Evolutionary conservation across 1,140 invertebrate species (phyloP).

Genomic region (Nymphalis io): DNA sequence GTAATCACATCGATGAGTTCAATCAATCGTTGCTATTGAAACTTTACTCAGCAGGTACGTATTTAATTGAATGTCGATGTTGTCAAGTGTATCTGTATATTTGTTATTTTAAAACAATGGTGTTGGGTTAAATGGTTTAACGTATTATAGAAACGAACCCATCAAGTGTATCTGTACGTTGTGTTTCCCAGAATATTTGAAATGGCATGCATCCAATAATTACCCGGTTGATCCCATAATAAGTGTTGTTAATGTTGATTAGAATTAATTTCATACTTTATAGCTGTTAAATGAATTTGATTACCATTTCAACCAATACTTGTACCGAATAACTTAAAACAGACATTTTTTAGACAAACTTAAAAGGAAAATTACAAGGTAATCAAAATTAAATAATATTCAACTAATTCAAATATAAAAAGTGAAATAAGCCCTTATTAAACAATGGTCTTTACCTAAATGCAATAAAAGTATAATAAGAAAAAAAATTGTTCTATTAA

Average conservation of each 20-base stretch:
- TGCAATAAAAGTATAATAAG: no score
- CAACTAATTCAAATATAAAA: not conserved
- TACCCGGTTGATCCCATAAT: not conserved
- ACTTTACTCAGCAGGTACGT: constrained; percentile 32
- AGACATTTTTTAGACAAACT: not conserved
- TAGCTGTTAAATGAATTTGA: not conserved
- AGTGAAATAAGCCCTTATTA: no score
- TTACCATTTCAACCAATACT: not conserved
- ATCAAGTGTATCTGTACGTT: not conserved
- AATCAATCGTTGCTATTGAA: constrained; percentile 26
- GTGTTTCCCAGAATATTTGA: not conserved
- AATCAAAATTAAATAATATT: constrained; percentile 10
- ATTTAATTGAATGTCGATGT: constrained; percentile 33
- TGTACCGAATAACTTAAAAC: not conserved
- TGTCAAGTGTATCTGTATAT: constrained; percentile 31
- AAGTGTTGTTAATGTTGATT: constrained; percentile 8
- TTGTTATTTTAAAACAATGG: constrained; percentile 22
- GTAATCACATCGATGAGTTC: not conserved
- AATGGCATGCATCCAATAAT: constrained; percentile 21
- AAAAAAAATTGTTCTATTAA: no score
- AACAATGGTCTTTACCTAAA: no score
- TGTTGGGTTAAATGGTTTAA: constrained; percentile 14
- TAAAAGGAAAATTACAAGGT: constrained; percentile 5
- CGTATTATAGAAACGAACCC: constrained; percentile 2
- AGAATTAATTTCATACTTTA: not conserved